phyloP scores from a whole-genome alignment of 1,140 invertebrate genomes.

The Calliopsis andreniformis region DNA sequence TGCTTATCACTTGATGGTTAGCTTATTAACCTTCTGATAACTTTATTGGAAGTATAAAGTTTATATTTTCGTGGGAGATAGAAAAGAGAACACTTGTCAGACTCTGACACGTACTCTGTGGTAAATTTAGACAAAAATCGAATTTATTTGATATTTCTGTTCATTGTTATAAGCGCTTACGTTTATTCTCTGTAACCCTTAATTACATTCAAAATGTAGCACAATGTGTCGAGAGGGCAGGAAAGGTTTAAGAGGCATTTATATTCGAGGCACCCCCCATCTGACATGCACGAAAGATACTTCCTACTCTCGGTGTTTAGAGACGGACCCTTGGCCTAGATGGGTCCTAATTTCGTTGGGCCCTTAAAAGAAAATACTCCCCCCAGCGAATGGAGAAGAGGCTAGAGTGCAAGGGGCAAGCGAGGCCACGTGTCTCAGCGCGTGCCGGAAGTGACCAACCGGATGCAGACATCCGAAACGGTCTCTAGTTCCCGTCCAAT shows the following conservation, averaged over 20 bases:
- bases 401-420: slow-evolving; percentile 64
- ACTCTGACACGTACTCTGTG: too few relatives aligned
- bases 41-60: too few relatives aligned
- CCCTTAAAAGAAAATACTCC: slow-evolving; percentile 61
- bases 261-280: slow-evolving; percentile 20
- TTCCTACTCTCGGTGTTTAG: slow-evolving; percentile 59
- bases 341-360: slow-evolving; percentile 56
- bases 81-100: too few relatives aligned
- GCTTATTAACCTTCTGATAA: not conserved
- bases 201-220: not conserved
- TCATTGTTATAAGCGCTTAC: too few relatives aligned
- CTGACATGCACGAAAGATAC: slow-evolving; percentile 40
- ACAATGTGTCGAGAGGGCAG: not conserved
- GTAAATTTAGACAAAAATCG: too few relatives aligned
- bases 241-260: slow-evolving; percentile 35
- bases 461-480: slow-evolving; percentile 80
- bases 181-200: not conserved
- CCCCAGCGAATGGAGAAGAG: slow-evolving; percentile 37
- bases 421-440: slow-evolving; percentile 78
- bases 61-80: too few relatives aligned
- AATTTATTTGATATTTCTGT: too few relatives aligned
- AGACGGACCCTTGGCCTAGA: slow-evolving; percentile 54
- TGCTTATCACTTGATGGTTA: not conserved
- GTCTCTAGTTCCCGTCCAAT: slow-evolving; percentile 56
- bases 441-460: slow-evolving; percentile 82